Base-by-base conservation (phyloP, 2,113 vertebrate species). In the Prionailurus viverrinus region DNA sequence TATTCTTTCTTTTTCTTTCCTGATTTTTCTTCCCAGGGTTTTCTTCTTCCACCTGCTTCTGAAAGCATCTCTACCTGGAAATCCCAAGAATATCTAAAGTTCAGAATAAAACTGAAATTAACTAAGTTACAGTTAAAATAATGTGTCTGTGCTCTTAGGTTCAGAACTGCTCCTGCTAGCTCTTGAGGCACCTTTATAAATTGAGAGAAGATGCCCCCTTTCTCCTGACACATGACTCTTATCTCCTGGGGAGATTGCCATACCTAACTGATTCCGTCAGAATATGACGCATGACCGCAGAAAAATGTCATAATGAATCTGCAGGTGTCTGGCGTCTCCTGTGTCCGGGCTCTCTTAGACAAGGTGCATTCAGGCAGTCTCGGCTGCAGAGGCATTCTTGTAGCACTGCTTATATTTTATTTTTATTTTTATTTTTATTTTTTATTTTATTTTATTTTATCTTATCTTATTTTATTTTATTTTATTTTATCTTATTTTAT, bases 101-200 rank as follows among this genome's bases (percentile, higher is more conserved):
- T 90, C 85, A 76, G 25, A 86, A 45, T 94, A 58, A 79, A 94
- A 94, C 89, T 79, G 63, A 88, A 91, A 83, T 84, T 65, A 63
- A 63, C 7, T 61, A 92, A 58, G 11, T 86, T 39, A 79, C 12
- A 94, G 19, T 58, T 85, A 94, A 80, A 68, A 55, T 76, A 33
- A 66, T 81, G 15, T 92, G 31, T 88, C 79, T 29, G 36, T 74
- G 13, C 73, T 41, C 29, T 81, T 68, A 66, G 76, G 55, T 86
- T 92, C 58, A 76, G 33, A 86, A 87, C 48, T 48, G 41, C 36
- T 55, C 55, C 71, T 66, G 1, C 65, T 25, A 14, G 36, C 65
- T 53, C 12, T 5, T 73, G 80, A 31, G 33, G 48, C 36, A 53
- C 9, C n/a, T 63, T 45, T 87, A 2, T 79, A 48, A 15, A 31